Evolutionary conservation across 2,113 vertebrate species (phyloP).

Genomic region (Anguilla japonica): DNA sequence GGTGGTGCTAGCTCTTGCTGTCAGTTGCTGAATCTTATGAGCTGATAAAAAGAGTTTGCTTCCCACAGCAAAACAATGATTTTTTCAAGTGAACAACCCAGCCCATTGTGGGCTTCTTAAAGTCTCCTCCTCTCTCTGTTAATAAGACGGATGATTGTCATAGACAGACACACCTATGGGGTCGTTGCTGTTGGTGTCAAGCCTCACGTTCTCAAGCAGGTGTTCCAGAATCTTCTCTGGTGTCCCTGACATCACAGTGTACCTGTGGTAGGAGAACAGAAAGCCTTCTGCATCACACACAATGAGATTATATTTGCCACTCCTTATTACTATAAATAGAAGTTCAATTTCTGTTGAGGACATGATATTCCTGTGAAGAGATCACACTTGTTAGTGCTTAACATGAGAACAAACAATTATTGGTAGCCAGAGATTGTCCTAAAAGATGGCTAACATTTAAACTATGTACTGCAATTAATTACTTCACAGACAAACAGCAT

Average conservation of each 20-base stretch:
- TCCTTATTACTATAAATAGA: too few species aligned
- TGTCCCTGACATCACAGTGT: constrained; percentile 89
- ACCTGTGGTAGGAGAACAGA: constrained; percentile 64
- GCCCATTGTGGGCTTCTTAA: background rate
- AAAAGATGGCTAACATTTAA: too few species aligned
- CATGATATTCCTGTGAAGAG: too few species aligned
- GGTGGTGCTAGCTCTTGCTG: background rate
- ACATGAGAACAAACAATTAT: too few species aligned
- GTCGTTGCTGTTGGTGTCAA: constrained; percentile 81
- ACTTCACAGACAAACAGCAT: too few species aligned
- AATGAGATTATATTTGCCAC: too few species aligned
- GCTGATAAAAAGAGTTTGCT: background rate
- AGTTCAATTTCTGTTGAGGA: too few species aligned
- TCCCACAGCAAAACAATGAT: background rate
- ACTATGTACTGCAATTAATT: too few species aligned
- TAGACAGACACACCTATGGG: constrained; percentile 68
- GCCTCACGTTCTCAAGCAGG: constrained; percentile 83
- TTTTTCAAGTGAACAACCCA: background rate
- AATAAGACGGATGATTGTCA: background rate
- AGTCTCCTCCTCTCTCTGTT: background rate
- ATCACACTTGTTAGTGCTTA: too few species aligned
- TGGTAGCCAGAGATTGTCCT: too few species aligned
- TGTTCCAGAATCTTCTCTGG: constrained; percentile 95
- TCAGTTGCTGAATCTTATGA: background rate
- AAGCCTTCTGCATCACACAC: background rate